Base-by-base conservation (phyloP, 1,140 invertebrate species). In the Coenobita brevimanus region DNA sequence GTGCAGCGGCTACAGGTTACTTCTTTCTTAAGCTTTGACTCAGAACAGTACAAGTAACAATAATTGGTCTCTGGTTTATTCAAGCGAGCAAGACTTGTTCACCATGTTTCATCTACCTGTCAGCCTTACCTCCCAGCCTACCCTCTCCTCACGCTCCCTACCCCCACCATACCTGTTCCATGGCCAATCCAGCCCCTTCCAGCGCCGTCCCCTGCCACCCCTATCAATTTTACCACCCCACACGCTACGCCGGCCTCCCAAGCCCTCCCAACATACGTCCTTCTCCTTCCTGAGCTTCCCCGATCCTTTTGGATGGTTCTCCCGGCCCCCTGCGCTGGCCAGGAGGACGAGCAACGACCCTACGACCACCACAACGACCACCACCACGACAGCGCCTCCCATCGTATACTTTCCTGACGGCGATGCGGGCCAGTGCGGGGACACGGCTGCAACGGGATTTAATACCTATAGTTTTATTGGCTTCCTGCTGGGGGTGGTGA, bases 391-490 rank as follows among this genome's bases (percentile, higher is more conserved):
- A 46, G 54, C 54, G 41, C 43, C 82, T 38, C 71, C 82, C 17
- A 24, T 76, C 2, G 71, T 85, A 6, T 85, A 76, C 54, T 60
- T 85, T 15, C 82, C 82, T 17, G 82, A 76, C 46, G 82, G 82
- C 0, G 67, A 30, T 24, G 6, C 30, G n/a, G 71, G 82, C 8
- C 46, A 78, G 71, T 88, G 86, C 46, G 79, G 71, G 3, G 86
- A 83, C 57, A 30, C 24, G 15, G 60, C 38, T 4, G n/a, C 67
- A 2, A n/a, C 54, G 3, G 86, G 86, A 0, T 88, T 88, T 64
- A 69, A 88, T 62, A 71, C 86, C 62, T 88, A 81, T 43, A 81
- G 86, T 17, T 83, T 88, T 50, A 60, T 88, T n/a, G 82, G 79
- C 21, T 82, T 83, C 62, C 69, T 88, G 57, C 38, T 88, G 24